phyloP scores from a whole-genome alignment of 2,797 vertebrate species.

The Neosilurus mollespiculum region DNA sequence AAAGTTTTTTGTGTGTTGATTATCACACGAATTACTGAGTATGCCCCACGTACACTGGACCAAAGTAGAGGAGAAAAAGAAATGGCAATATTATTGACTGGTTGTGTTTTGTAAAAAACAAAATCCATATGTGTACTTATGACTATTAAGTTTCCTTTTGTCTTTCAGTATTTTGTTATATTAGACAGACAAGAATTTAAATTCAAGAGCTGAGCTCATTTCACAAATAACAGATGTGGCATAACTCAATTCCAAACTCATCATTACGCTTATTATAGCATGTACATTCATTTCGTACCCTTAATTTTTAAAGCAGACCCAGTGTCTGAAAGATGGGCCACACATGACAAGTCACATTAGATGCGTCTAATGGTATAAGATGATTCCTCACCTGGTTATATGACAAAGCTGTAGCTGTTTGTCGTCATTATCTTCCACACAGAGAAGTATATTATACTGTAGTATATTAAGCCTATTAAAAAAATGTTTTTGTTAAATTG shows the following conservation, averaged over 20 bases:
- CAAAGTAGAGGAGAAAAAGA: conserved; percentile 44
- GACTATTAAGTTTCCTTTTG: conserved; percentile 53
- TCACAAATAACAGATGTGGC: conserved; percentile 8
- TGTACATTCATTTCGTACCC: conserved; percentile 5
- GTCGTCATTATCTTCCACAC: not conserved
- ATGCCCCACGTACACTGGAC: conserved; percentile 53
- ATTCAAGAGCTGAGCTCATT: conserved; percentile 26
- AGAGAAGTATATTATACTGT: not conserved
- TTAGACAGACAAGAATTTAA: conserved; percentile 4
- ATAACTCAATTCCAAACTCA: conserved; percentile 15
- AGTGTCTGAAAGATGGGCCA: conserved; percentile 13
- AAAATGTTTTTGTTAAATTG: not conserved
- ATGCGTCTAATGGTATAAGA: conserved; percentile 17
- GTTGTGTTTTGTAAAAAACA: conserved; percentile 39
- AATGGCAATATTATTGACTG: conserved; percentile 57
- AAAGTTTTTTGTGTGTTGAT: conserved; percentile 72
- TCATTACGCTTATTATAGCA: conserved; percentile 21
- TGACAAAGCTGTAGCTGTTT: conserved; percentile 9
- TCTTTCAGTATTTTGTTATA: conserved; percentile 8
- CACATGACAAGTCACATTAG: not conserved
- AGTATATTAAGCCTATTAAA: not conserved
- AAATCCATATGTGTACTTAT: conserved; percentile 10
- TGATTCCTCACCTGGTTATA: conserved; percentile 19
- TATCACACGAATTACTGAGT: conserved; percentile 62
- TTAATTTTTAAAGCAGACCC: conserved; percentile 10